A percentile compares a stretch with the other conserved stretches of the same genome.
These are phyloP conservation scores for Corynorhinus townsendii DNA, from an alignment of 2,113 vertebrate species.

Conservation along the genomic window DNA sequence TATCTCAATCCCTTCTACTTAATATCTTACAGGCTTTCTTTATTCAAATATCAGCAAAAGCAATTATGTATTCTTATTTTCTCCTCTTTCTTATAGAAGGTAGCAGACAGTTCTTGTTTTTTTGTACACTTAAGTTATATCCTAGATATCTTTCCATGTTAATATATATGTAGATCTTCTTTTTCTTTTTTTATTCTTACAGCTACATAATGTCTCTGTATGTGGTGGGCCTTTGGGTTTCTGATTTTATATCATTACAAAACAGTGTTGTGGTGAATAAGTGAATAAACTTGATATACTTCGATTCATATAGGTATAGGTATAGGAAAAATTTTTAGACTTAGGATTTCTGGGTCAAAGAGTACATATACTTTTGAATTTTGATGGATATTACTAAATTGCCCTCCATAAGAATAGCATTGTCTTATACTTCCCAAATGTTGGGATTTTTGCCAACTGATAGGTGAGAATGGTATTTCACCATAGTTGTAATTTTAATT, in stretches of 20 bases:
- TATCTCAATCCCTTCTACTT: not conserved
- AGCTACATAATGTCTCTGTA: not conserved
- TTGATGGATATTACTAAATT: not conserved
- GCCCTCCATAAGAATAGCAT: not conserved
- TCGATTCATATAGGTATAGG: not conserved
- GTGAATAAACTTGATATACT: not conserved
- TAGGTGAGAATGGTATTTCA: not conserved
- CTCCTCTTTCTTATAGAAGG: not conserved
- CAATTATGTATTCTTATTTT: not conserved
- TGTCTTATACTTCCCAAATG: not conserved
- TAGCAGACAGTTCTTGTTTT: not conserved
- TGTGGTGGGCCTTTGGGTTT: not conserved
- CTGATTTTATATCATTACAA: not conserved
- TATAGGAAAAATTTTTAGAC: not conserved
- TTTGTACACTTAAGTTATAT: not conserved
- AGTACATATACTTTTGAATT: not conserved
- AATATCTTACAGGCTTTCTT: not conserved
- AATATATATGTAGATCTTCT: not conserved
- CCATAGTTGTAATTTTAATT: not conserved
- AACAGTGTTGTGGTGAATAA: not conserved
- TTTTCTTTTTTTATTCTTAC: not conserved
- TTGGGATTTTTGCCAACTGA: not conserved
- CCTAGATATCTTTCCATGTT: not conserved
- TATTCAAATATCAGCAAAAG: not conserved
- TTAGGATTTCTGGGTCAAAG: not conserved